A percentile compares a stretch with the other conserved stretches of the same genome.
These are phyloP conservation scores for Lepidotrigona ventralis DNA, from an alignment of 1,140 invertebrate species.

Conservation along the genomic window DNA sequence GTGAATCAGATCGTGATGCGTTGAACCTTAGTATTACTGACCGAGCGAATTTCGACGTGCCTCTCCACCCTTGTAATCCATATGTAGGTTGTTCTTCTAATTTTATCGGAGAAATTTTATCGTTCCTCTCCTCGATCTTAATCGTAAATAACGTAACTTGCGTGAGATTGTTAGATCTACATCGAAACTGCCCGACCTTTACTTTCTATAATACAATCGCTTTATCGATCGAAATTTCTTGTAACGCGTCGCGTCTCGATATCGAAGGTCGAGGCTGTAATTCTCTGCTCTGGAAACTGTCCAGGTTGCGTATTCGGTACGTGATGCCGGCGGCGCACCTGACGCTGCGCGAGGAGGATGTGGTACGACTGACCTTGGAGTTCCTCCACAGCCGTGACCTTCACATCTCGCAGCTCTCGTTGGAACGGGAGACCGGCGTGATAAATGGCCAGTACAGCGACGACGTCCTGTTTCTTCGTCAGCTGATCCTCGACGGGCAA, in stretches of 20 bases:
- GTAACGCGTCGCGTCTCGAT: too few species aligned
- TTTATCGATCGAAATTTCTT: constrained; percentile 2
- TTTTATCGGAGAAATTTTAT: not conserved
- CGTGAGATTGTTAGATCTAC: not conserved
- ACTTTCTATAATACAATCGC: not conserved
- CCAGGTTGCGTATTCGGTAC: constrained; percentile 83
- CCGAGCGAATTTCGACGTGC: not conserved
- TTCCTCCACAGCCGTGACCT: constrained; percentile 95
- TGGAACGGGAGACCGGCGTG: constrained; percentile 97
- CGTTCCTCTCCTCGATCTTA: not conserved
- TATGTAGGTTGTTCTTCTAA: not conserved
- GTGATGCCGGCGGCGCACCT: constrained; percentile 91
- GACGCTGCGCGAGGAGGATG: constrained; percentile 93
- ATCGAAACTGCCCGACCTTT: not conserved
- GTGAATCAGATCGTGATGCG: constrained; percentile 24
- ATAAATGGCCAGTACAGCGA: constrained; percentile 96
- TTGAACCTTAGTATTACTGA: not conserved
- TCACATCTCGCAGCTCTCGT: constrained; percentile 93
- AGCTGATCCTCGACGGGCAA: constrained; percentile 97
- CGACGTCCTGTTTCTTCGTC: constrained; percentile 95
- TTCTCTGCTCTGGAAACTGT: constrained; percentile 52
- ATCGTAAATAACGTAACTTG: not conserved
- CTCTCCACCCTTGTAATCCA: not conserved
- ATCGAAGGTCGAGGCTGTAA: constrained; percentile 33
- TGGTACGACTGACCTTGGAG: constrained; percentile 94